Evolutionary conservation across 2,113 vertebrate species (phyloP).

Genomic region (Chlorodrepanis virens): DNA sequence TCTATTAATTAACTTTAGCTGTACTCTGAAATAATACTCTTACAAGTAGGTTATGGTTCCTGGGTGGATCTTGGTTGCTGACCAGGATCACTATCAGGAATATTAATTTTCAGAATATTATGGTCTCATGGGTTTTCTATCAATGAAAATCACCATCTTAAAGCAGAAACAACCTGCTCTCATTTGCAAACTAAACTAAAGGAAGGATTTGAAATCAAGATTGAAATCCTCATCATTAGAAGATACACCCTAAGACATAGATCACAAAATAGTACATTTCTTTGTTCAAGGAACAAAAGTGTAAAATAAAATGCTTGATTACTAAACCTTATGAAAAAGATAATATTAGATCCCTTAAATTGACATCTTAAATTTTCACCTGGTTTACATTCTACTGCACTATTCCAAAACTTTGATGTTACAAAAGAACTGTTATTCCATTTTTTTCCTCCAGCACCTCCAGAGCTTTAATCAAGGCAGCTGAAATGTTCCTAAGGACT

Average conservation of each 20-base stretch:
- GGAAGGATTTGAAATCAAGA: not conserved
- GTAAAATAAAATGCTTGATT: not conserved
- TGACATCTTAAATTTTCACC: not conserved
- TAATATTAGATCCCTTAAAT: not conserved
- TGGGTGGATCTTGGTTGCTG: not conserved
- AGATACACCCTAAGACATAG: fast-evolving
- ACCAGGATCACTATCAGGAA: not conserved
- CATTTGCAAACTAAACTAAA: not conserved
- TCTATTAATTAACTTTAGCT: not conserved
- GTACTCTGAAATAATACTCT: not conserved
- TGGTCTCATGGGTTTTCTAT: not conserved
- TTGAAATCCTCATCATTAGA: not conserved
- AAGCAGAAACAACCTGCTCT: conserved; percentile 36
- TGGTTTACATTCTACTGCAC: not conserved
- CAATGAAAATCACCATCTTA: not conserved
- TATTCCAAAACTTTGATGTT: not conserved
- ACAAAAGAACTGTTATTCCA: not conserved
- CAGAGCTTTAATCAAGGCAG: not conserved
- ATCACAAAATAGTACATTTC: not conserved
- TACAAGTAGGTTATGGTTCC: not conserved
- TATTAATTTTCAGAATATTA: not conserved
- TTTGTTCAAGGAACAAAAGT: not conserved
- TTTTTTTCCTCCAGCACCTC: not conserved
- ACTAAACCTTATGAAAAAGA: not conserved
- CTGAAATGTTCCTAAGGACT: not conserved